Base-by-base conservation (phyloP, 2,113 vertebrate species). In the Sander vitreus region DNA sequence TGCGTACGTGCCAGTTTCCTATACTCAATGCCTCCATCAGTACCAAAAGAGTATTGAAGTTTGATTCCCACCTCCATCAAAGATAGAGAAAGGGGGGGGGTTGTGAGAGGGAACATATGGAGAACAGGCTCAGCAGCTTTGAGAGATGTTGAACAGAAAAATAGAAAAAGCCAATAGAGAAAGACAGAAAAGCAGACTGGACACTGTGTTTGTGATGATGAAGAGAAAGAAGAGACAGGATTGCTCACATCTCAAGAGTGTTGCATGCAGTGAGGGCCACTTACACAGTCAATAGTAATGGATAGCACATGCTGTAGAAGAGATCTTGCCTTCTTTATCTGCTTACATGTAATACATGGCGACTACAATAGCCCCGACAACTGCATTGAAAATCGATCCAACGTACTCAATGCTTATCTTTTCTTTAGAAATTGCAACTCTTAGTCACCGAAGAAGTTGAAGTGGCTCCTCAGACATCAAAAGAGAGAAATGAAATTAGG, bases 231-330 rank as follows among this genome's bases (percentile, higher is more conserved):
- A 58, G 58, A 80, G 63, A 27, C 27, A 27, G 50, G 51, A 74
- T 68, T 76, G 84, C 55, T 81, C 33, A 7, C 58, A 73, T 86
- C 73, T 64, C 83, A 72, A 39, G 64, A 87, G 73, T 58, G 45
- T 58, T 80, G 86, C 83, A 88, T 87, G 91, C 89, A 88, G 77
- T 5, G 16, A 88, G 77, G 91, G 77, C 80, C 88, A 90, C 88
- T 94, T 93, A 81, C 65, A 48, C 68, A 86, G 92, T 94, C 92
- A 90, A 93, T 91, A 91, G 82, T 90, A 85, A 90, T 85, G 85
- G 85, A 92, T 80, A 89, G 81, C 85, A 73, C 76, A 73, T 55
- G 72, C n/a, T 14, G 30, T 74, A 77, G 76, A 84, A 80, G 39
- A 86, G 72, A 80, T 58, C 45, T 69, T 74, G 53, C 50, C 39